Evolutionary conservation across 2,888 invertebrate species (phyloP), one percentile per base, ranked within the genome.

Genomic region (Drosophila longiperda): DNA sequence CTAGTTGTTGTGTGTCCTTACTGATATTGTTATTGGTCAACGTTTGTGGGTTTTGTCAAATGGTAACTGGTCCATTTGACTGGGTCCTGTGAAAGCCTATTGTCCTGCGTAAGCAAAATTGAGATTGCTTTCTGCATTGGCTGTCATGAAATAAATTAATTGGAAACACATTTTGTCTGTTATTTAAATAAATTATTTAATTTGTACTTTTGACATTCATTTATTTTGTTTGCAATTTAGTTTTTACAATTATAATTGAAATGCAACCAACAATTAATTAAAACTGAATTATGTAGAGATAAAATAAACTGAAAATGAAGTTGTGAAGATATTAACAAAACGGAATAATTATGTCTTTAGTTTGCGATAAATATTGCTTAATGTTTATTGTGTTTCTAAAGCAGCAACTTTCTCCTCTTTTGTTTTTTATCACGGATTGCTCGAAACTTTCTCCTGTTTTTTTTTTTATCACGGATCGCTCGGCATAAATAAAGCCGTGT

Each of bases 11-110:
- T 86, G 75, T 73, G 78, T 81, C 82, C 76, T 83, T 72, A 82
- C 77, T 81, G 86, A 81, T 81, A 89, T 83, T 87, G 88, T 89
- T 89, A 87, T 87, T 89, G 89, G 87, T 54, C 79, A 80, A 63
- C 52, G 67, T 71, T 79, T 79, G 68, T 60, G 71, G 73, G 69
- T 33, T 81, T 48, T 61, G 48, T 52, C 26, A 45, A 49, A 23
- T 49, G 38, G 45, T 49, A 57, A 69, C 63, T 69, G 48, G 66
- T 36, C 38, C 29, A 66, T 36, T 33, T 50, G 45, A 52, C 55
- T 63, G 58, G 53, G 61, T 64, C 53, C 60, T 70, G 66, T 53
- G n/a, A 29, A 29, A 23, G 64, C 63, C 75, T 55, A 42, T 73
- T 55, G 55, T 57, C 64, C 66, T 66, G 74, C 60, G 74, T 74